Percentiles rank a stretch among this genome's conserved stretches.
Evolutionary conservation across 2,113 vertebrate species (phyloP).

Genomic region (Glaucomys volans): DNA sequence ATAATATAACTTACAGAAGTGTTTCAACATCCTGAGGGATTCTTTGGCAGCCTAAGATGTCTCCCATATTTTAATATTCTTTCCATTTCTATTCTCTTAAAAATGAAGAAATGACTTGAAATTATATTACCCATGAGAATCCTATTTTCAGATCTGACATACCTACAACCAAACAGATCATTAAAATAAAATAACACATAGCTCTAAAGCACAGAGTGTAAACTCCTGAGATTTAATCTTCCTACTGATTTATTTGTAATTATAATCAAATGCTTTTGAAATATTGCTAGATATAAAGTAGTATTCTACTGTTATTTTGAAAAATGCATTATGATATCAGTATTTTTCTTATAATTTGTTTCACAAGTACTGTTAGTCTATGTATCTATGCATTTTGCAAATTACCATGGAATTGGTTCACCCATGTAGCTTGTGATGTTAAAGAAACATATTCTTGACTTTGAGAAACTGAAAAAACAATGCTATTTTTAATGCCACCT

Average conservation of each 20-base stretch:
- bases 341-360: conserved; percentile 8
- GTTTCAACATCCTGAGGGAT: neutral
- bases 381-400: neutral
- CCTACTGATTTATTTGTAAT: neutral
- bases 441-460: conserved; percentile 8
- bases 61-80: conserved; percentile 41
- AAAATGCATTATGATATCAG: conserved; percentile 44
- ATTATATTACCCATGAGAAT: neutral
- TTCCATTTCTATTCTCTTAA: neutral
- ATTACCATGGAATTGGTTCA: conserved; percentile 25
- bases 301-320: neutral
- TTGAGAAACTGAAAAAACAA: conserved; percentile 46
- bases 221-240: neutral
- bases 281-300: neutral
- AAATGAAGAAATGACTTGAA: conserved; percentile 15
- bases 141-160: conserved; percentile 12
- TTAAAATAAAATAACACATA: conserved; percentile 41
- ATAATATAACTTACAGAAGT: neutral
- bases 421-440: neutral
- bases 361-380: neutral
- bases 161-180: neutral
- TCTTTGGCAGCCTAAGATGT: neutral
- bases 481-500: neutral
- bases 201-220: neutral
- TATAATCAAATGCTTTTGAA: neutral